Percentiles rank a stretch among this genome's conserved stretches.
phyloP scores from a whole-genome alignment of 2,888 invertebrate genomes.

The Nezara viridula region DNA sequence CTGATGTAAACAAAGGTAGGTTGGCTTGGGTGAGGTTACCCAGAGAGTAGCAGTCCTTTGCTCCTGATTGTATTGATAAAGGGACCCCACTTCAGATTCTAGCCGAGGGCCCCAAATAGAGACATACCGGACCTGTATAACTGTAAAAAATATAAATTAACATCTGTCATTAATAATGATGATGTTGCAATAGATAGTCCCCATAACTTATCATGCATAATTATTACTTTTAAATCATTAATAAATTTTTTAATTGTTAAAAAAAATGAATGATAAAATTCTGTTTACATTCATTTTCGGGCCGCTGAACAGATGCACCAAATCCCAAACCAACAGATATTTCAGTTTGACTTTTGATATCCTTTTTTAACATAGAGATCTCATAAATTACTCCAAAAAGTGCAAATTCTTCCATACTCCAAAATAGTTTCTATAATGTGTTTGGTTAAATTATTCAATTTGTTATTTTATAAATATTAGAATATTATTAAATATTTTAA shows the following conservation, averaged over 20 bases:
- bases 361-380: slow-evolving; percentile 56
- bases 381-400: slow-evolving; percentile 58
- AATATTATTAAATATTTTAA: no score
- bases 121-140: no score
- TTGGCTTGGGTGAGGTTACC: no score
- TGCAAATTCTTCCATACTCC: slow-evolving; percentile 59
- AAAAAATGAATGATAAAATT: not conserved
- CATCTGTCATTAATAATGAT: not conserved
- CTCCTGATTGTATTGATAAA: no score
- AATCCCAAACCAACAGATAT: slow-evolving; percentile 42
- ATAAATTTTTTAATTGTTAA: not conserved
- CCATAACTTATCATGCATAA: not conserved
- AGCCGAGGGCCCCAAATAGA: no score
- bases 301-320: not conserved
- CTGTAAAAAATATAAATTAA: no score
- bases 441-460: not conserved
- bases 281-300: slow-evolving; percentile 12
- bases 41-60: no score
- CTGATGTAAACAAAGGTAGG: no score
- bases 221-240: not conserved
- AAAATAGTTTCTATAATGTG: slow-evolving; percentile 55
- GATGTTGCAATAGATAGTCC: not conserved
- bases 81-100: no score
- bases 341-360: slow-evolving; percentile 17
- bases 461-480: not conserved